Percentiles rank a stretch among this genome's conserved stretches.
phyloP scores from a whole-genome alignment of 2,113 vertebrate species.

The Merops nubicus region DNA sequence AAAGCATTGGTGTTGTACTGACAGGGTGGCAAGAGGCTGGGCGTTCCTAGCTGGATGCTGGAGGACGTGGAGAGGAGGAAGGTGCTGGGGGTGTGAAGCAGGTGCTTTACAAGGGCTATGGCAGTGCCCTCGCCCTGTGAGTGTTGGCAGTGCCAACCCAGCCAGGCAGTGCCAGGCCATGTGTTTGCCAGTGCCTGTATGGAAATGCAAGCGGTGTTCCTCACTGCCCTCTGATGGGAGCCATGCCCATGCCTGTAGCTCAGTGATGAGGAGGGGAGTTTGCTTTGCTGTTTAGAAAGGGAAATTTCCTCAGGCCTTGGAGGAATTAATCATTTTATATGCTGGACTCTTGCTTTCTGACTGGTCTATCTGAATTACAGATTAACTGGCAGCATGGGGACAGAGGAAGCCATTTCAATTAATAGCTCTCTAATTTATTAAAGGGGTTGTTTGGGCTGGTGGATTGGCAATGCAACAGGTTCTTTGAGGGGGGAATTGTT shows the following conservation, averaged over 20 bases:
- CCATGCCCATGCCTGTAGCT: not conserved
- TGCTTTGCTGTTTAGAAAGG: slow-evolving; percentile 35
- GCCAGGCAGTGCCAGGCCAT: accelerated
- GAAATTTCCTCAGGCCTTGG: slow-evolving; percentile 17
- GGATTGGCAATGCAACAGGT: not conserved
- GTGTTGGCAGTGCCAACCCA: not conserved
- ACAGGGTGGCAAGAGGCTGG: not conserved
- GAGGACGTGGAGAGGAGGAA: not conserved
- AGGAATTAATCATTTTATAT: slow-evolving; percentile 64
- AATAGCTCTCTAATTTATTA: slow-evolving; percentile 70
- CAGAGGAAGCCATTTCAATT: slow-evolving; percentile 68
- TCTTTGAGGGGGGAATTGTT: not conserved
- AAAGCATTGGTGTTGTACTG: accelerated
- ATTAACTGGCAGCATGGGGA: slow-evolving; percentile 66
- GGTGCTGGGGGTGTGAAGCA: not conserved
- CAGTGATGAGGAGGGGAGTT: not conserved
- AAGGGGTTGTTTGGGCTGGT: slow-evolving; percentile 52
- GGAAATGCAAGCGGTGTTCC: not conserved
- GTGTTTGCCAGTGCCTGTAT: not conserved
- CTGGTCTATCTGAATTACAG: slow-evolving; percentile 75
- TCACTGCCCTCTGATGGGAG: not conserved
- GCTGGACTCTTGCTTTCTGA: slow-evolving; percentile 65
- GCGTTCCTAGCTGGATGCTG: not conserved
- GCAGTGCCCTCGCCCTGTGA: not conserved
- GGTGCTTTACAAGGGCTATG: not conserved